Evolutionary conservation across 2,797 vertebrate genomes (phyloP), one percentile per base, ranked within the genome.

Genomic region (Netta rufina): DNA sequence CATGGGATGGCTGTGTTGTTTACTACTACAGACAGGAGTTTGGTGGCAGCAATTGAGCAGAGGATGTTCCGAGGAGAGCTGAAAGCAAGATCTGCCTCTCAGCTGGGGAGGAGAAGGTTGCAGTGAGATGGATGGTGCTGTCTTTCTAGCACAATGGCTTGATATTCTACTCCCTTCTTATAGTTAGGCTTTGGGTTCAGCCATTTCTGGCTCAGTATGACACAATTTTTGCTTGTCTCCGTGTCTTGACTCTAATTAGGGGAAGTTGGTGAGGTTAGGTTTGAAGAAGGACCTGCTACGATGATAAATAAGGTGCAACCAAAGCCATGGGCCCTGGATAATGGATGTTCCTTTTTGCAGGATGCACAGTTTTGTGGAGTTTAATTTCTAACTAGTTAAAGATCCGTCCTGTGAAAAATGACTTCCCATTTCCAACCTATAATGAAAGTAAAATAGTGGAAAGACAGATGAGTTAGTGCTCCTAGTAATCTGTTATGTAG

Each of bases 341-440:
- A 97, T 41, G 86, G 91, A 97, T 97, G 94, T 90, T 96, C 87
- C 78, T 57, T 94, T 95, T 92, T 3, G 4, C 51, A 80, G 93
- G 84, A 91, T 28, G n/a, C 88, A 56, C 87, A 61, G 25, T 5
- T 93, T 93, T 89, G 85, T 89, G 91, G 57, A 87, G 79, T 97
- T 96, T 92, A 93, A 87, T 93, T 81, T 94, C 96, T 82, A 96
- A 88, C 95, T 86, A 93, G 96, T 90, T 97, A 96, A 96, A 96
- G 95, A 96, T 96, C 90, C 20, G 13, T 36, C 80, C 81, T 71
- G 85, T 97, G 96, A 98, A 98, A 97, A 98, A 98, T 96, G 90
- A 95, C 96, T 98, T 97, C 89, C 93, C 90, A 97, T 96, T 98
- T 97, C 83, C 94, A 97, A 65, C 83, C 84, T 87, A 38, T 97